Evolutionary conservation across 2,113 vertebrate genomes (phyloP).

Genomic region (Caracal caracal): DNA sequence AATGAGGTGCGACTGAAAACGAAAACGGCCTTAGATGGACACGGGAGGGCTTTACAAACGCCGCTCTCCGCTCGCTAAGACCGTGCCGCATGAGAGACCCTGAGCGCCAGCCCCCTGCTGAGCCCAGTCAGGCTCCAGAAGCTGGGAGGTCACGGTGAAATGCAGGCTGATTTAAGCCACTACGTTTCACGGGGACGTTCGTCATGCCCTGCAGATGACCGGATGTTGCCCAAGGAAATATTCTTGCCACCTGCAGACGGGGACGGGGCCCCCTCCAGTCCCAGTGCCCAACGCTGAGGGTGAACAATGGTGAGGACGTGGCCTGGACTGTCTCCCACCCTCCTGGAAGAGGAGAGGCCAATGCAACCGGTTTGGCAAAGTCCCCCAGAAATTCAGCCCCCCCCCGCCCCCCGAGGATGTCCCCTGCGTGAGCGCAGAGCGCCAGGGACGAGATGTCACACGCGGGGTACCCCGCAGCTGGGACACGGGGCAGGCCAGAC

Average conservation of each 20-base stretch:
- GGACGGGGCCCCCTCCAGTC: not conserved
- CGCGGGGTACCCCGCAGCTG: not conserved
- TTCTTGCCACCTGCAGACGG: too few relatives aligned
- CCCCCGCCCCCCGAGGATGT: not conserved
- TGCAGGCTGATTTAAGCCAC: too few relatives aligned
- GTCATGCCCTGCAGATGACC: not conserved
- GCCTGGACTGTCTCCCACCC: not conserved
- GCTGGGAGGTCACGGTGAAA: not conserved
- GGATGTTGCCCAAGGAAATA: not conserved
- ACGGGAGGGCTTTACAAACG: not conserved
- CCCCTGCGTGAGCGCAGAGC: not conserved
- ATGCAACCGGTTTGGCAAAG: not conserved
- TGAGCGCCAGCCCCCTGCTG: too few relatives aligned
- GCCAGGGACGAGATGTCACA: accelerated
- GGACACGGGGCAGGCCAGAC: not conserved
- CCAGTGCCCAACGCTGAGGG: not conserved
- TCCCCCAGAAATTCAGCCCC: not conserved
- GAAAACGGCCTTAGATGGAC: not conserved
- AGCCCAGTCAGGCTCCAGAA: not conserved
- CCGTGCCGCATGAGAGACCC: not conserved
- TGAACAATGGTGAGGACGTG: not conserved
- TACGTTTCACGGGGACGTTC: not conserved
- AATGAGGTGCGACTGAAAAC: not conserved
- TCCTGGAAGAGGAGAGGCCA: not conserved
- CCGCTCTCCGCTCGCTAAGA: not conserved